Conservation (phyloP, 2,797 vertebrate genomes). For the Cirrhinus mrigala region DNA sequence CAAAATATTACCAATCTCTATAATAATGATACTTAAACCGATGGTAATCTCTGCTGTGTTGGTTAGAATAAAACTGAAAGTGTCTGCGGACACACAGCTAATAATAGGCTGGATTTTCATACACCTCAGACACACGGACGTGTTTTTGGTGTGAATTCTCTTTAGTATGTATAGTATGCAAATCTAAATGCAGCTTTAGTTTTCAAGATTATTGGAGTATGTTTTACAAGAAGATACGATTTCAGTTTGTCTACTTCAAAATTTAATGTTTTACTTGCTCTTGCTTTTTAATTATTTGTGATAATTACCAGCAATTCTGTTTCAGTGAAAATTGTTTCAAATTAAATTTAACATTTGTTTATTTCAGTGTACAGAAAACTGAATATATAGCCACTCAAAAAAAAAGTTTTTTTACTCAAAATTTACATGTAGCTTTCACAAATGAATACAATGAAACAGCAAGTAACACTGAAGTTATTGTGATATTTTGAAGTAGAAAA, state of each 20-base stretch:
- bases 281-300: not conserved
- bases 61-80: slow-evolving; percentile 71
- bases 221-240: not conserved
- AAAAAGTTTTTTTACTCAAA: not conserved
- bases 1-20: no score
- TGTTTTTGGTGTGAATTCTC: not conserved
- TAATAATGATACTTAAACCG: no score
- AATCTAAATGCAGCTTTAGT: no score
- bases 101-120: slow-evolving; percentile 83
- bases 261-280: not conserved
- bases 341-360: not conserved
- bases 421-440: not conserved
- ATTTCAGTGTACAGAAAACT: not conserved
- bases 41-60: not conserved
- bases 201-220: no score
- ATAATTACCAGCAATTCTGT: no score
- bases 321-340: no score
- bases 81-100: slow-evolving; percentile 72
- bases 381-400: not conserved
- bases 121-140: slow-evolving; percentile 73
- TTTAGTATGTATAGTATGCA: no score
- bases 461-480: not conserved
- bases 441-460: not conserved
- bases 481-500: not conserved
- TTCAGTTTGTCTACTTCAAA: not conserved